Evolutionary conservation across 2,797 vertebrate species (phyloP), one percentile per base, ranked within the genome.

Genomic region (Falco columbarius): DNA sequence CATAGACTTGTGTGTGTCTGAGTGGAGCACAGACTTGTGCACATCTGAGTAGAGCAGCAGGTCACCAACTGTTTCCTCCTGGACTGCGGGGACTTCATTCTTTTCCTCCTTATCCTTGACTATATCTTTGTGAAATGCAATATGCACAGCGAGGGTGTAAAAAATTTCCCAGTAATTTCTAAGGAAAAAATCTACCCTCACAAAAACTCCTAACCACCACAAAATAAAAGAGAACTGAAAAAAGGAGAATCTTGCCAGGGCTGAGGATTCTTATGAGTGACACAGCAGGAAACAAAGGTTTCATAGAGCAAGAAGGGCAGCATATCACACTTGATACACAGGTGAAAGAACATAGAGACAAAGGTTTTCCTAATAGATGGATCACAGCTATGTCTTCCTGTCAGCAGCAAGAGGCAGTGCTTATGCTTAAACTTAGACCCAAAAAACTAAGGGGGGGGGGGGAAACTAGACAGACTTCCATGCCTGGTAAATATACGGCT

Each of bases 381-480:
- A 22, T 51, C 47, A 59, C 13, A 81, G 6, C 3, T 47, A 22
- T 0, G 3, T 34, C 20, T 65, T 67, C 13, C 14, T 30, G 26
- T 36, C 27, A 81, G 15, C 44, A 79, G 7, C 0, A 15, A 59
- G 17, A 74, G 9, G 52, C 10, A 1, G 0, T 26, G 24, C 21
- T 67, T 52, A 16, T 26, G 10, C 22, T 71, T 44, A 0, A 1
- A 58, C 17, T 54, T 42, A 46, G 18, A 13, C 5, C 27, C 34
- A 58, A 40, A 76, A 62, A 17, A 34, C 34, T 42, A 36, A 38
- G 10, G 36, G 36, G 36, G 36, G 36, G 10, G 10, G 5, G 7
- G 21, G 63, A 88, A 82, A 12, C 2, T 44, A 12, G 14, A n/a
- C 17, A 17, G 5, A 73, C 23, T 10, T 12, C 20, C 7, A 16